Base-by-base conservation (phyloP, 2,888 invertebrate species). In the Cosmia pyralina region DNA sequence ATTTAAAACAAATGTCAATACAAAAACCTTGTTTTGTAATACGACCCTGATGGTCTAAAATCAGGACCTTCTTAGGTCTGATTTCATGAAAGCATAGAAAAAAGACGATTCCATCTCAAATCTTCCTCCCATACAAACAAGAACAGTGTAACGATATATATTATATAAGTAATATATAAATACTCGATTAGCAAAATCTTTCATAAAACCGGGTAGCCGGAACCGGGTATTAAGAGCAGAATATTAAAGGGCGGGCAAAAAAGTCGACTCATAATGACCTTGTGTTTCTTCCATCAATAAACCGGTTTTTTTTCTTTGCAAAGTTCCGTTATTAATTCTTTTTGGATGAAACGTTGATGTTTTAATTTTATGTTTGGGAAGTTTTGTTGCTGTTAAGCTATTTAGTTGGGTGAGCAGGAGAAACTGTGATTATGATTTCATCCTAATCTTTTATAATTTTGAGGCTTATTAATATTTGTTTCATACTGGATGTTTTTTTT, bases 221-320 rank as follows among this genome's bases (percentile, higher is more conserved):
- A 34, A 38, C 60, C 62, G 63, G 66, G 70, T 87, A 86, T 85
- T 85, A 81, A 78, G 70, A 73, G 34, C 70, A 46, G 62, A 77
- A 77, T 84, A 86, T 86, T 86, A 87, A 87, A 86, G 22, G 77
- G 50, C 55, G 63, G 50, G 28, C 15, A 82, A 84, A 86, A 75
- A 65, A 69, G 85, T 72, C 59, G 46, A 75, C 66, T 85, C 83
- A 80, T 74, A 74, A 76, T 82, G 75, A 86, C 76, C 71, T 75
- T 85, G 73, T 72, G 68, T 72, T 82, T 72, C 59, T 74, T 57
- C 64, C 72, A 85, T 87, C 85, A 87, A 85, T 84, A 84, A 86
- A 75, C 74, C 69, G 15, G n/a, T 38, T 60, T 79, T 75, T 79
- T 76, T 85, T 60, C 59, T 66, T 72, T 57, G 10, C 15, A 34